Conservation (phyloP, 2,888 invertebrate species). For the Dioctria rufipes region DNA sequence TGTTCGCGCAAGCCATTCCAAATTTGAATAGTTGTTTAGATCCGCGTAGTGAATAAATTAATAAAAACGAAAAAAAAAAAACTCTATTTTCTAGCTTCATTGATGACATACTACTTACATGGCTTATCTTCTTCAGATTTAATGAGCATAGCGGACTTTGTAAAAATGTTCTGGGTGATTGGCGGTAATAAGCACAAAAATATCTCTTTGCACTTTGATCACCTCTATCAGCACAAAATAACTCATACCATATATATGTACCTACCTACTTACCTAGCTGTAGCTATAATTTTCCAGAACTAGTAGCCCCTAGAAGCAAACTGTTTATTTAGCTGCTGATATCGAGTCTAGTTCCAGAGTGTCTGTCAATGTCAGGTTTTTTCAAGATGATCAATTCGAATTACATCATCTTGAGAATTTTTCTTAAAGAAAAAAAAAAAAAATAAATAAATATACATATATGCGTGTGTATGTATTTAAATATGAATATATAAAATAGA, state of each 20-base stretch:
- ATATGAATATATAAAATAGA: no score
- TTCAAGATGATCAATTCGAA: slow-evolving; percentile 21
- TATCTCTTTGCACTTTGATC: slow-evolving; percentile 35
- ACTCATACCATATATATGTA: not conserved
- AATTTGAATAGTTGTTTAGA: not conserved
- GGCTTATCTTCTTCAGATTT: not conserved
- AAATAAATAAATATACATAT: no score
- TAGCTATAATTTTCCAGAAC: no score
- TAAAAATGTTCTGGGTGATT: not conserved
- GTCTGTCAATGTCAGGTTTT: slow-evolving; percentile 17
- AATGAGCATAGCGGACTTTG: not conserved
- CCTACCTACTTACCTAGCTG: no score
- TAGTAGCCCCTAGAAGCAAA: no score
- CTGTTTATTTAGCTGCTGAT: no score
- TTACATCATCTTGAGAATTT: slow-evolving; percentile 38
- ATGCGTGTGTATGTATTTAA: no score
- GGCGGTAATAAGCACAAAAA: not conserved
- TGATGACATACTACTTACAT: not conserved
- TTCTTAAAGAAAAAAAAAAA: not conserved
- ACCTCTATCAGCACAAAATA: slow-evolving; percentile 20
- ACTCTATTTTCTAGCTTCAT: no score
- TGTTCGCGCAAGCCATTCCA: no score
- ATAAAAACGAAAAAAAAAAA: no score
- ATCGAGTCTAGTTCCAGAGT: not conserved
- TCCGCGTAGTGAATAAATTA: not conserved